A percentile compares a stretch with the other conserved stretches of the same genome.
Evolutionary conservation across 2,888 invertebrate genomes (phyloP).

Genomic region (Helobdella robusta): DNA sequence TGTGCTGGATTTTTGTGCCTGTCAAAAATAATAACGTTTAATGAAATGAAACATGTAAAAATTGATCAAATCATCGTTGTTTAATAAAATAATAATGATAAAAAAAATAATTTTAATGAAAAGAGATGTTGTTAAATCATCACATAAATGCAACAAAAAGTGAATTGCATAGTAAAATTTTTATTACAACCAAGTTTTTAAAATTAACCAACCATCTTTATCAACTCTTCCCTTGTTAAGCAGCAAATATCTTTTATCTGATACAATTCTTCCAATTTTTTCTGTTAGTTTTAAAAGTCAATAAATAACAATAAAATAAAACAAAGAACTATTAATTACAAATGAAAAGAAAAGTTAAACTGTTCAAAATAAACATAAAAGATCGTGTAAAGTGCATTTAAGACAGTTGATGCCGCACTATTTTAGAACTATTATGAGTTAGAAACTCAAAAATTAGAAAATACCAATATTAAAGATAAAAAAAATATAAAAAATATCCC

Average conservation of each 20-base stretch:
- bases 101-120: not conserved
- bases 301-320: no score
- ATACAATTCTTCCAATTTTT: conserved; percentile 5
- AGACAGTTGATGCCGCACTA: not conserved
- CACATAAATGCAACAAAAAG: no score
- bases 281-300: not conserved
- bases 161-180: no score
- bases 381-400: not conserved
- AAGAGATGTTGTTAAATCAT: no score
- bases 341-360: not conserved
- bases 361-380: not conserved
- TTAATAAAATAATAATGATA: not conserved
- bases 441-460: not conserved
- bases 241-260: conserved; percentile 34
- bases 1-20: no score
- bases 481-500: conserved; percentile 9
- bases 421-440: not conserved
- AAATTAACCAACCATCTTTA: conserved; percentile 20
- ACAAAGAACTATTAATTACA: not conserved
- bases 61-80: not conserved
- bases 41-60: not conserved
- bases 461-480: not conserved
- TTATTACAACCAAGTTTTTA: no score
- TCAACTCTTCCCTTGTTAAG: conserved; percentile 37
- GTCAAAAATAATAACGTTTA: not conserved